Evolutionary conservation across 2,888 invertebrate genomes (phyloP), one percentile per base, ranked within the genome.

Genomic region (Pollenia griseotomentosa): DNA sequence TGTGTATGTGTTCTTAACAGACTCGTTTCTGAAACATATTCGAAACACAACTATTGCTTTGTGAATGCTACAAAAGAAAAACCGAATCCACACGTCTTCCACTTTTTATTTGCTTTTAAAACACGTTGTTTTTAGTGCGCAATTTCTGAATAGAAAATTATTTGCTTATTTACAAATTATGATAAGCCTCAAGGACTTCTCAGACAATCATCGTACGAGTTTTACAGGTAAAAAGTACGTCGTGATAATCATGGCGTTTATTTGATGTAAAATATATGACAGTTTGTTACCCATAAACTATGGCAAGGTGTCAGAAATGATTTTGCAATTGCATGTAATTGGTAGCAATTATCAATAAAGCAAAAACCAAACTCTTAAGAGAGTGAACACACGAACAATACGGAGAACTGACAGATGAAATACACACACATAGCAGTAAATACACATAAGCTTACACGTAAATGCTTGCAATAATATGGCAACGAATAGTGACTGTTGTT

Each of bases 321-420:
- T 90, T 89, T 89, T 91, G 91, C 92, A 91, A 92, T 92, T 92
- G 92, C 91, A 86, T 91, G 92, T 92, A 92, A 92, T 92, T 92
- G 92, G 92, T 90, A 89, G 91, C 92, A 92, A 92, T 92, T 92
- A 92, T 91, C 83, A 84, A 87, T 86, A 87, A 82, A 85, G 81
- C 77, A 84, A 84, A 86, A 81, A 75, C 53, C 83, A 55, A 74
- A 59, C 71, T 73, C 44, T 23, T 6, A 80, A 77, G 51, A 77
- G 46, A 78, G 44, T 44, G 33, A 61, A 70, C 55, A 79, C 61
- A 68, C 14, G 48, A 77, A 65, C 14, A 57, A 33, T 33, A 6
- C 33, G 33, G 33, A 33, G 33, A 33, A 33, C 33, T 33, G 33
- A 33, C 33, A 33, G 33, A 33, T 33, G 6, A 33, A 33, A 33